phyloP scores from a whole-genome alignment of 2,797 vertebrate genomes.

The Kryptopterus vitreolus region DNA sequence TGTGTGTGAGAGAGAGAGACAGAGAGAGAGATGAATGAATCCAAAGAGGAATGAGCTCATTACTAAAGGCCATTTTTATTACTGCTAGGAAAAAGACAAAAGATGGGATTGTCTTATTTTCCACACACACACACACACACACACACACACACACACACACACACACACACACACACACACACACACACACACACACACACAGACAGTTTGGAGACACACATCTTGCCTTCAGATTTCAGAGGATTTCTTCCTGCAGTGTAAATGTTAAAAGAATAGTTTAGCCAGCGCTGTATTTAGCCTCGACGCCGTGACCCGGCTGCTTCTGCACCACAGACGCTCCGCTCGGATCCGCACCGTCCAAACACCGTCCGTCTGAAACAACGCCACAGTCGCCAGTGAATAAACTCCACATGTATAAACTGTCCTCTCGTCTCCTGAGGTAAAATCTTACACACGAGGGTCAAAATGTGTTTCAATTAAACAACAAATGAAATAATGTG shows the following conservation, averaged over 20 bases:
- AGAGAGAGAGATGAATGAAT: too few relatives aligned
- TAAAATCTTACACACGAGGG: too few relatives aligned
- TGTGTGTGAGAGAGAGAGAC: too few relatives aligned
- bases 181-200: slow-evolving; percentile 2
- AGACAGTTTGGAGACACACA: slow-evolving; percentile 1
- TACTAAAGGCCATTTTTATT: slow-evolving; percentile 10
- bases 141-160: slow-evolving; percentile 25
- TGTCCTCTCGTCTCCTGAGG: background rate
- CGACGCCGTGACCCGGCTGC: slow-evolving; percentile 20
- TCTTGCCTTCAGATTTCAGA: slow-evolving; percentile 20
- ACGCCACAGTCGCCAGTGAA: background rate
- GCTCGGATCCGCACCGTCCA: slow-evolving; percentile 8
- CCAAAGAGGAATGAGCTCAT: slow-evolving; percentile 41
- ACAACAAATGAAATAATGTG: too few relatives aligned
- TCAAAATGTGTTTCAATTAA: too few relatives aligned
- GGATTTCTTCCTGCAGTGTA: slow-evolving; percentile 7
- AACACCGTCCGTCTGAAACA: slow-evolving; percentile 30
- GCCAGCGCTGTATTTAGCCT: slow-evolving; percentile 26
- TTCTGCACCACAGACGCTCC: slow-evolving; percentile 25
- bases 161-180: slow-evolving; percentile 3
- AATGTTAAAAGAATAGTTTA: background rate
- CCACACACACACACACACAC: background rate
- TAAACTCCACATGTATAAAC: background rate
- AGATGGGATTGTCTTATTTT: slow-evolving; percentile 10
- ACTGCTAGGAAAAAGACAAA: slow-evolving; percentile 31